phyloP scores from a whole-genome alignment of 2,888 invertebrate genomes.

The Caenorhabditis doughertyi region DNA sequence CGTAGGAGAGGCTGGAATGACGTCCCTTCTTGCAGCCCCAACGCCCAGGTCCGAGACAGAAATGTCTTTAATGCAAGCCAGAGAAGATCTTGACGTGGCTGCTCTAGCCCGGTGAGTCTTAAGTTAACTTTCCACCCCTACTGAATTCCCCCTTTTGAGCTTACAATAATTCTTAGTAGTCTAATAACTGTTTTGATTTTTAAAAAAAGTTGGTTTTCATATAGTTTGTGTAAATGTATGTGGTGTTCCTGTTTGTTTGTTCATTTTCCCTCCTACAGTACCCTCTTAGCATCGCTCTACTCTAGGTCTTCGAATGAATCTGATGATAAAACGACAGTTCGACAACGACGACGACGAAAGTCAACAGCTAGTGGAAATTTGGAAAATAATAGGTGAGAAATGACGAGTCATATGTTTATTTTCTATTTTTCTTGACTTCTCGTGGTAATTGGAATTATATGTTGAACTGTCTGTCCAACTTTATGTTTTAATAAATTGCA shows the following conservation, averaged over 20 bases:
- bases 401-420: constrained; percentile 31
- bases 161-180: not conserved
- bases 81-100: constrained; percentile 64
- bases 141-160: not conserved
- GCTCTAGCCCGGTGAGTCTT: constrained; percentile 55
- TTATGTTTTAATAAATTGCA: constrained; percentile 16
- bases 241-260: not conserved
- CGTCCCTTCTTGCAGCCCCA: constrained; percentile 68
- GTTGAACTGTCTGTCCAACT: not conserved
- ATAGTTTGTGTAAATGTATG: constrained; percentile 34
- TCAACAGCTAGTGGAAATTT: constrained; percentile 10
- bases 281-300: constrained; percentile 8
- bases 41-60: constrained; percentile 72
- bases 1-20: constrained; percentile 67
- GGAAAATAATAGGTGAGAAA: constrained; percentile 58
- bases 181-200: not conserved
- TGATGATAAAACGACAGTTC: constrained; percentile 27
- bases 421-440: constrained; percentile 38
- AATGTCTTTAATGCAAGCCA: constrained; percentile 64
- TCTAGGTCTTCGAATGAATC: constrained; percentile 32
- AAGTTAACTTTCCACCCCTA: not conserved
- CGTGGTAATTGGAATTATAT: constrained; percentile 30
- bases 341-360: constrained; percentile 25
- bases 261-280: not conserved
- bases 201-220: not conserved